Percentiles rank a stretch among this genome's conserved stretches.
These are phyloP conservation scores for Stenichneumon culpator DNA, from an alignment of 2,888 invertebrate species.

Conservation along the genomic window DNA sequence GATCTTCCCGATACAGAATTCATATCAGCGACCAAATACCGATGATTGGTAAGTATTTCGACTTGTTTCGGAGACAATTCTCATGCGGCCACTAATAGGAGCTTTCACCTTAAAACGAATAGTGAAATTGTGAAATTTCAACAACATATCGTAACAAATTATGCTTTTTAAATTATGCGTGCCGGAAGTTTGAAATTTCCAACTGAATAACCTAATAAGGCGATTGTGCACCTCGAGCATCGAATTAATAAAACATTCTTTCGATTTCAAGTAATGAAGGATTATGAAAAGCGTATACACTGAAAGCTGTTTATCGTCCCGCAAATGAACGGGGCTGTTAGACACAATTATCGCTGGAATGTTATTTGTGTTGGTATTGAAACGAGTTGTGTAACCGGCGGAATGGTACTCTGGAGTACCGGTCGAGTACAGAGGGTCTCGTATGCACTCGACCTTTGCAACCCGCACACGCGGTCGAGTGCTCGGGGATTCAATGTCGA, in stretches of 20 bases:
- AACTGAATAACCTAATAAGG: background rate
- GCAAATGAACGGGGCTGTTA: constrained; percentile 25
- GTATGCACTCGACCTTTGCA: constrained; percentile 33
- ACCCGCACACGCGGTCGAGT: constrained; percentile 36
- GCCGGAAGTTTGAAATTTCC: background rate
- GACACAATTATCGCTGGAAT: background rate
- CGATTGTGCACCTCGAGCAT: background rate
- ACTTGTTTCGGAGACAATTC: no score
- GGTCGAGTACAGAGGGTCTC: constrained; percentile 22
- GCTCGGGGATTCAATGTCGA: constrained; percentile 11
- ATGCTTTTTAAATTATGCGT: background rate
- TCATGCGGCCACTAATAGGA: no score
- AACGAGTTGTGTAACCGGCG: constrained; percentile 52
- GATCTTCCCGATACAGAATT: no score
- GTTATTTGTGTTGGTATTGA: constrained; percentile 29
- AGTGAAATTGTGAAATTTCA: no score
- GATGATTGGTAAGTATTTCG: no score
- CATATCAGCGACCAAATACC: no score
- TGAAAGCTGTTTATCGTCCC: constrained; percentile 13
- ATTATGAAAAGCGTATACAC: background rate
- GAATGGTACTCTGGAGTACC: constrained; percentile 16
- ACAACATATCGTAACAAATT: background rate
- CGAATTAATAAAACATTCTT: background rate
- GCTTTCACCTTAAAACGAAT: no score
- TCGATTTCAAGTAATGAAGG: background rate